These are phyloP conservation scores for Taeniopygia guttata DNA, from an alignment of 2,797 vertebrate genomes.

Conservation along the genomic window DNA sequence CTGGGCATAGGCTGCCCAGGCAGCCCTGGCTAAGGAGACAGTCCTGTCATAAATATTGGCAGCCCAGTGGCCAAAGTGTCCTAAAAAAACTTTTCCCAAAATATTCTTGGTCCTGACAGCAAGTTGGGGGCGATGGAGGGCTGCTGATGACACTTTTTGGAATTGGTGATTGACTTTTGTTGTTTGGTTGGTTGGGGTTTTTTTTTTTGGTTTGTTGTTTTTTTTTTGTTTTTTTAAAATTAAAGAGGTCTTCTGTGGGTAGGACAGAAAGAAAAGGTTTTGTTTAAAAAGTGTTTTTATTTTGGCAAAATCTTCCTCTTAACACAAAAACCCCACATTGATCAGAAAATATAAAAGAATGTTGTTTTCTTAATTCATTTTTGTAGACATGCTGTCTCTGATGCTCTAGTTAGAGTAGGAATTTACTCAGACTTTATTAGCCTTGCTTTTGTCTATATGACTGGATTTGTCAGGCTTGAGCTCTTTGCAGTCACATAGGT, in stretches of 20 bases:
- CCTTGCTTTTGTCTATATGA: neutral
- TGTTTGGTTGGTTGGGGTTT: accelerated
- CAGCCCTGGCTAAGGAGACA: accelerated
- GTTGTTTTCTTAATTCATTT: neutral
- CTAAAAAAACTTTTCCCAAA: neutral
- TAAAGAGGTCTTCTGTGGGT: neutral
- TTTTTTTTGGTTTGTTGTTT: neutral
- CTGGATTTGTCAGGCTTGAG: neutral
- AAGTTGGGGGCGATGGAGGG: neutral
- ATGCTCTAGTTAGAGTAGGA: neutral
- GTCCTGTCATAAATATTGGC: neutral
- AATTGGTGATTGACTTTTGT: neutral
- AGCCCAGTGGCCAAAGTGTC: neutral
- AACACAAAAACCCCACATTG: accelerated
- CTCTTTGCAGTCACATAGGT: neutral
- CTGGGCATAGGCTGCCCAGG: neutral
- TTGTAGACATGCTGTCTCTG: neutral
- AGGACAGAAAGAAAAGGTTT: neutral
- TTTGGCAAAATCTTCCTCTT: neutral
- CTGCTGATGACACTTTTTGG: neutral
- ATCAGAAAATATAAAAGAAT: neutral
- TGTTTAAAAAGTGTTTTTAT: neutral
- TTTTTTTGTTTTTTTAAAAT: no score
- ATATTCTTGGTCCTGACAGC: neutral
- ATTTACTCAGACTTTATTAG: neutral